A percentile compares a stretch with the other conserved stretches of the same genome.
These are phyloP conservation scores for Caenorhabditis sp. DNA, from an alignment of 2,888 invertebrate genomes.

Conservation along the genomic window DNA sequence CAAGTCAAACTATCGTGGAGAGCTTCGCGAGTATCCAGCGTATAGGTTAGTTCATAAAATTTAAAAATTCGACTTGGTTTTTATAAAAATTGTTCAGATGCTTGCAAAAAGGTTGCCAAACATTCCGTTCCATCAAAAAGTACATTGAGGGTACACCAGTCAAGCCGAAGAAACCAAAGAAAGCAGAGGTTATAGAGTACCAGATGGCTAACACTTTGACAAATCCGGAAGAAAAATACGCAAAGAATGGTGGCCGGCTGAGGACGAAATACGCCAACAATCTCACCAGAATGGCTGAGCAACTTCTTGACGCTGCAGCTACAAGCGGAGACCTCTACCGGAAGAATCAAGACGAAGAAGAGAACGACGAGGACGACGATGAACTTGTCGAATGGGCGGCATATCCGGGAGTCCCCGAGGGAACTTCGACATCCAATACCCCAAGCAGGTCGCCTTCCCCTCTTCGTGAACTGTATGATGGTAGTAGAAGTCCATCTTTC, in stretches of 20 bases:
- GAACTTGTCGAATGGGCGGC: conserved; percentile 21
- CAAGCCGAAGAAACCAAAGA: neutral
- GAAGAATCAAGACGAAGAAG: neutral
- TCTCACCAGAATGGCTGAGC: no score
- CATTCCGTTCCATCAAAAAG: conserved; percentile 49
- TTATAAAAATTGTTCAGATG: no score
- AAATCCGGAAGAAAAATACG: no score
- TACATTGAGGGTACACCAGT: neutral
- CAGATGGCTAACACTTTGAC: no score
- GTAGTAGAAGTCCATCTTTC: no score
- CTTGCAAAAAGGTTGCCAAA: conserved; percentile 55
- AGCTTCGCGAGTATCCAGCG: conserved; percentile 41
- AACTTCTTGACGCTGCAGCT: no score
- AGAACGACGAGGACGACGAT: conserved; percentile 18
- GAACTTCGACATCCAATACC: no score
- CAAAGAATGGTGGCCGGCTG: no score
- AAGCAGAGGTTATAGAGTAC: no score
- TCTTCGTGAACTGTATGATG: no score
- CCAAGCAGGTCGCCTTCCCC: no score
- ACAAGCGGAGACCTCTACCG: neutral
- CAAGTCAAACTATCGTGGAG: conserved; percentile 36
- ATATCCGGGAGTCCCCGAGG: neutral
- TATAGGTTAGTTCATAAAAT: conserved; percentile 31
- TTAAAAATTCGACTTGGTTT: neutral
- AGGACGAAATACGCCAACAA: no score